Evolutionary conservation across 1,140 invertebrate genomes (phyloP).

Genomic region (Zaprionus inermis): DNA sequence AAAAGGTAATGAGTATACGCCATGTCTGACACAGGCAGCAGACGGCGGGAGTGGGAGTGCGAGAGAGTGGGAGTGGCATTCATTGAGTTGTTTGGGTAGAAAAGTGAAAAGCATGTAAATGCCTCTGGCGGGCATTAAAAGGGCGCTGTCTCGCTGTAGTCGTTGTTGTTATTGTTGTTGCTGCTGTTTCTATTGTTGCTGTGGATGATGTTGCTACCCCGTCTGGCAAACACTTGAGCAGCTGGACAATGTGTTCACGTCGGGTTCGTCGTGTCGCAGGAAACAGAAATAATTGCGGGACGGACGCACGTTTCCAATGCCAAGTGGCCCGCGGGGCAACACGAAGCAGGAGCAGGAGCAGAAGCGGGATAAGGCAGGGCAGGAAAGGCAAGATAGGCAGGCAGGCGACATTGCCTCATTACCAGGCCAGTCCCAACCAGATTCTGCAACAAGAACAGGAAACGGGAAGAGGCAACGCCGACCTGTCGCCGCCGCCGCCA

Average conservation of each 20-base stretch:
- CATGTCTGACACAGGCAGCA: conserved; percentile 50
- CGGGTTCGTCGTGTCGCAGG: conserved; percentile 19
- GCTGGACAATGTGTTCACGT: conserved; percentile 50
- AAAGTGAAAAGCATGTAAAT: conserved; percentile 79
- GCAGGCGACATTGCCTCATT: conserved; percentile 45
- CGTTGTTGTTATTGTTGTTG: background rate
- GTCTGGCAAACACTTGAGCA: conserved; percentile 68
- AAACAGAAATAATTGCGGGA: conserved; percentile 44
- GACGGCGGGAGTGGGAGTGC: background rate
- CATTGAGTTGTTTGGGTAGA: conserved; percentile 53
- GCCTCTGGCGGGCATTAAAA: conserved; percentile 57
- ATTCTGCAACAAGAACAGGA: conserved; percentile 15
- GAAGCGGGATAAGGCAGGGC: no score
- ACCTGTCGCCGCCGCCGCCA: background rate
- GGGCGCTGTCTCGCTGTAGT: background rate
- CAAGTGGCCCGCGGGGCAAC: conserved; percentile 56
- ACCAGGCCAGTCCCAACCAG: conserved; percentile 8
- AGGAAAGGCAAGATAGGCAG: no score
- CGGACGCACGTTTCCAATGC: conserved; percentile 46
- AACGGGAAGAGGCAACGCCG: conserved; percentile 7
- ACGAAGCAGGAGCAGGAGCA: conserved; percentile 21
- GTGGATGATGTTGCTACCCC: conserved; percentile 4
- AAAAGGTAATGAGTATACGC: conserved; percentile 73
- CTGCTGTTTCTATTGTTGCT: conserved; percentile 10
- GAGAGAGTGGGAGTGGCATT: background rate